phyloP scores from a whole-genome alignment of 2,888 invertebrate species.

The Disparrhopalites patrizii region DNA sequence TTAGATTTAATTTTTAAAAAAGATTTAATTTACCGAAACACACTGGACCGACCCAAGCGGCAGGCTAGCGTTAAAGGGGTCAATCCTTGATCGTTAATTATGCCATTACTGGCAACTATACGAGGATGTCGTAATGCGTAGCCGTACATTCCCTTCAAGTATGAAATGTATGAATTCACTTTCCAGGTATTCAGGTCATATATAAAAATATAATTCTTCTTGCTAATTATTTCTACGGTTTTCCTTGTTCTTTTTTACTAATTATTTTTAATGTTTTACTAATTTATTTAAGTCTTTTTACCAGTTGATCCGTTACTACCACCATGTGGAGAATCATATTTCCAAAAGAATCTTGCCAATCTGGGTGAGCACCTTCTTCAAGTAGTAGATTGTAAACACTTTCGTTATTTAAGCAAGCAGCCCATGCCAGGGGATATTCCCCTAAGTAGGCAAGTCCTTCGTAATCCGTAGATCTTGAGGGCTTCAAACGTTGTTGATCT shows the following conservation, averaged over 20 bases:
- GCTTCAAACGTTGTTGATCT: slow-evolving; percentile 80
- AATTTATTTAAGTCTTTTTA: too few species aligned
- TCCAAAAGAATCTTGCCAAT: slow-evolving; percentile 92
- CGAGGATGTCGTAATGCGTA: slow-evolving; percentile 94
- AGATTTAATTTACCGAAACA: slow-evolving; percentile 64
- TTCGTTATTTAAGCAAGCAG: slow-evolving; percentile 92
- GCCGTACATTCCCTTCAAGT: slow-evolving; percentile 88
- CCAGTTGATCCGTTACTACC: slow-evolving; percentile 94
- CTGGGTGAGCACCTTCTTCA: slow-evolving; percentile 89
- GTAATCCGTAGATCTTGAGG: slow-evolving; percentile 81
- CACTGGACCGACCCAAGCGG: slow-evolving; percentile 90
- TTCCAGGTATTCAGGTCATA: too few species aligned
- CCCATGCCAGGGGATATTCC: slow-evolving; percentile 94
- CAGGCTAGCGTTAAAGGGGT: slow-evolving; percentile 95
- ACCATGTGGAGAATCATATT: slow-evolving; percentile 99
- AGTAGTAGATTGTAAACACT: slow-evolving; percentile 93
- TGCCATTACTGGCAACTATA: slow-evolving; percentile 85
- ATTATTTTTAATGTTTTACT: background rate
- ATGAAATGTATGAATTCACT: too few species aligned
- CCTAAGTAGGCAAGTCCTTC: slow-evolving; percentile 96
- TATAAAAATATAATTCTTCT: background rate
- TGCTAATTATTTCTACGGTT: background rate
- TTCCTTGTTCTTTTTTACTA: background rate
- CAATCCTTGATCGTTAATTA: slow-evolving; percentile 80
- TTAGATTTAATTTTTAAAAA: too few species aligned